phyloP scores from a whole-genome alignment of 35 echinoderm and acorn worm species.

The Antedon bifida region DNA sequence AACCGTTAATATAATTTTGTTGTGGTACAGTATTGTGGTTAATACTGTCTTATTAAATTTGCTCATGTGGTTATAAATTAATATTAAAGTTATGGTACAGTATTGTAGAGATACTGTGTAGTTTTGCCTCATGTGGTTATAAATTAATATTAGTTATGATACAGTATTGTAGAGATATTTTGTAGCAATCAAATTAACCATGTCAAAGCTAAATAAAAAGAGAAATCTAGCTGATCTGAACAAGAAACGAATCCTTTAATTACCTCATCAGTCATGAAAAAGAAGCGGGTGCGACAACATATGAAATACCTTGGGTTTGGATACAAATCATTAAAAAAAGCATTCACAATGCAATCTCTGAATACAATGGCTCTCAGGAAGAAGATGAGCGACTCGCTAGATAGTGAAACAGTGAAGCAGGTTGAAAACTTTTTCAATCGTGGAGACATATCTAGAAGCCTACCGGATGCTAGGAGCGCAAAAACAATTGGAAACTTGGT shows the following conservation, averaged over 20 bases:
- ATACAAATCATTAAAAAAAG: neutral
- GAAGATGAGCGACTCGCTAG: conserved; percentile 2
- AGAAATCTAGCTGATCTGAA: neutral
- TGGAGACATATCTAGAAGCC: conserved; percentile 18
- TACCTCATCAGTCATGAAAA: conserved; percentile 3
- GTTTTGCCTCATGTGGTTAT: too few relatives aligned
- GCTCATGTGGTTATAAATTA: too few relatives aligned
- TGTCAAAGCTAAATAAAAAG: conserved; percentile 1
- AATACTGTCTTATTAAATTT: too few relatives aligned
- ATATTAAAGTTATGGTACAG: too few relatives aligned
- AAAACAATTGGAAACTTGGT: conserved; percentile 6
- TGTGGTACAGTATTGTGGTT: too few relatives aligned
- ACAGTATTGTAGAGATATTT: too few relatives aligned
- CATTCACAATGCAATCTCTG: neutral
- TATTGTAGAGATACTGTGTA: too few relatives aligned
- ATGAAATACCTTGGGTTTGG: conserved; percentile 18
- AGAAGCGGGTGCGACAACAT: neutral
- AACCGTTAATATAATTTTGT: too few relatives aligned
- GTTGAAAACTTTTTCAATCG: conserved; percentile 13
- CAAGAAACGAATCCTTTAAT: conserved; percentile 9
- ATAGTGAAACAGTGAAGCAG: neutral
- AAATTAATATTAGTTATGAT: too few relatives aligned
- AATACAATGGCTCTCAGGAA: neutral
- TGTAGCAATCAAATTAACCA: neutral
- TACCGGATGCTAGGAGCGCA: conserved; percentile 24